These are phyloP conservation scores for Poeciliopsis gracilis DNA, from an alignment of 2,797 vertebrate genomes.

Conservation along the genomic window DNA sequence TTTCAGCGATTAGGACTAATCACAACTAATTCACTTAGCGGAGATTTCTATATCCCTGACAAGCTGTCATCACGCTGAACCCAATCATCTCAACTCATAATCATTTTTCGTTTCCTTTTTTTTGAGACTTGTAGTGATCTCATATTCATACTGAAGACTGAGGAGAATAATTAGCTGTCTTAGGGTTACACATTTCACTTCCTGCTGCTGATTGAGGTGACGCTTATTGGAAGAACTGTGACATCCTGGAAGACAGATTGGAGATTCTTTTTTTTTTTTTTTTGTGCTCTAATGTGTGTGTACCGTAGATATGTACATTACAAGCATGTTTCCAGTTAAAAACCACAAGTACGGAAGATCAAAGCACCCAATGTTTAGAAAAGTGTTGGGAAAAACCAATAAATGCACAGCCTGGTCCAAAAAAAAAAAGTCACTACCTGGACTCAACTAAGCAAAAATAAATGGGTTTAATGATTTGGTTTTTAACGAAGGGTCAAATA, in stretches of 20 bases:
- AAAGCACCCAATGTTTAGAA: background rate
- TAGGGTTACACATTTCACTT: slow-evolving; percentile 30
- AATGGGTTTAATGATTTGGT: background rate
- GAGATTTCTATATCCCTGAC: slow-evolving; percentile 42
- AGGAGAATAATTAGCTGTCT: slow-evolving; percentile 42
- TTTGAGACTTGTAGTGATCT: slow-evolving; percentile 31
- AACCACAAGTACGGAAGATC: background rate
- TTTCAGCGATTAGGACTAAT: slow-evolving; percentile 57
- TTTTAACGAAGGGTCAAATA: too few relatives aligned
- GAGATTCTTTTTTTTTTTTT: background rate
- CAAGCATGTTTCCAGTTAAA: background rate
- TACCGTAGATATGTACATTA: background rate
- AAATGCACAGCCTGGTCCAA: background rate
- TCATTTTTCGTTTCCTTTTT: slow-evolving; percentile 47
- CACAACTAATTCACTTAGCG: slow-evolving; percentile 54
- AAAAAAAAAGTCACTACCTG: background rate
- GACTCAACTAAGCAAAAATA: background rate
- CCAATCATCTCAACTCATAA: slow-evolving; percentile 47
- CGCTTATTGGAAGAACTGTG: background rate
- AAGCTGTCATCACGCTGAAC: slow-evolving; percentile 55
- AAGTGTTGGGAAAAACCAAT: background rate
- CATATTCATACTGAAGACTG: slow-evolving; percentile 25
- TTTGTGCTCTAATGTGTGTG: background rate
- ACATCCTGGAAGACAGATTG: background rate
- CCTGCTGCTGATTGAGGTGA: slow-evolving; percentile 17